Base-by-base conservation (phyloP, 2,888 invertebrate species). In the Lamellibrachia columna region DNA sequence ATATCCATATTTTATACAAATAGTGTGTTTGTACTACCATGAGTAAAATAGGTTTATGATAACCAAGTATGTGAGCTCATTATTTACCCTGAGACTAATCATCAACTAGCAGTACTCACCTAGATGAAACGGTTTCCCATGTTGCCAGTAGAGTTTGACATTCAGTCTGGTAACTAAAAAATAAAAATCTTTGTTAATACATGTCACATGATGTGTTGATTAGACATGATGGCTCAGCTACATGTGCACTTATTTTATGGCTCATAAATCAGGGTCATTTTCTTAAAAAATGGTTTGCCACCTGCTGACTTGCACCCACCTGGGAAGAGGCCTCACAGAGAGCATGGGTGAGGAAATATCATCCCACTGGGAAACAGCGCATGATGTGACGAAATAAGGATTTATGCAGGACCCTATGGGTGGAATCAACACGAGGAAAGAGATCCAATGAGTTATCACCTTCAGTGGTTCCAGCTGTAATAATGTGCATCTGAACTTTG, bases 101-200 rank as follows among this genome's bases (percentile, higher is more conserved):
- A 55, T 22, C 15, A 75, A 3, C 22, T 2, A 3, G 75, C n/a
- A 11, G 52, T 40, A 92, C 93, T 90, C 91, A 95, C 95, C 94
- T 94, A 22, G 94, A 90, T 15, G 94, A 94, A 7, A 94, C 94
- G 92, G 94, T 93, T 92, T 94, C 94, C 91, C 92, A 91, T 3
- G 92, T 92, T 92, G 92, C 91, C 93, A 93, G 92, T 93, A 94
- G 22, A 92, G 93, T 28, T 92, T 92, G 90, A 92, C 95, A 95
- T 3, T 93, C 92, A 6, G 94, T 93, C 53, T 94, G 94, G 93
- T 95, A 95, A 93, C 95, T 95, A 94, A 28, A 95, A 94, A 53
- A 91, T 52, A 22, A 15, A 75, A 75, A 75, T 75, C 75, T 75
- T n/a, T 75, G 22, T 22, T 75, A 22, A 75, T 75, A 75, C 22